phyloP scores from a whole-genome alignment of 2,113 vertebrate genomes.

The Mixornis gularis region DNA sequence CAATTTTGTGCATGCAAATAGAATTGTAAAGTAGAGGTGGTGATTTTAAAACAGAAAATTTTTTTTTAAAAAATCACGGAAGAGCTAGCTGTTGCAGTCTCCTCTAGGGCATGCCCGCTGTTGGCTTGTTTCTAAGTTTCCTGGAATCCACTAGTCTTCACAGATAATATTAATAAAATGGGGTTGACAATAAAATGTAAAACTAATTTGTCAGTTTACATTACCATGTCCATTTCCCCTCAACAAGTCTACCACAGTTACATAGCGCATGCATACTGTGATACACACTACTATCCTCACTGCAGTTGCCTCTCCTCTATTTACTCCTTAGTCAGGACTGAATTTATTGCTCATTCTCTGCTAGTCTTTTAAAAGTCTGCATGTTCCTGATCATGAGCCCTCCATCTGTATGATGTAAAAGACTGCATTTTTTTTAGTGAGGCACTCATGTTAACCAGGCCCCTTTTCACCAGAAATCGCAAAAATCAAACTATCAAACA shows the following conservation, averaged over 20 bases:
- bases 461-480: background rate
- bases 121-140: background rate
- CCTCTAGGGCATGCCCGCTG: background rate
- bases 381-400: background rate
- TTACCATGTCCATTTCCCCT: background rate
- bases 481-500: background rate
- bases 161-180: background rate
- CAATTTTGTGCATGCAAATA: background rate
- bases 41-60: background rate
- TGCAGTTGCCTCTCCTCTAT: background rate
- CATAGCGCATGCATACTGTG: background rate
- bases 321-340: conserved; percentile 31
- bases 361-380: conserved; percentile 15
- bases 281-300: background rate
- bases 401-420: background rate
- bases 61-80: background rate
- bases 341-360: background rate
- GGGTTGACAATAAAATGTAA: background rate
- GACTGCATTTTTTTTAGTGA: background rate
- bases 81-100: background rate
- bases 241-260: background rate
- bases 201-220: background rate
- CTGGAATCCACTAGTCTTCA: background rate
- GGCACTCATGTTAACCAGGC: background rate
- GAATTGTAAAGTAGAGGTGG: background rate